phyloP scores from a whole-genome alignment of 2,113 vertebrate species.

The Pseudorhombus dupliciocellatus region DNA sequence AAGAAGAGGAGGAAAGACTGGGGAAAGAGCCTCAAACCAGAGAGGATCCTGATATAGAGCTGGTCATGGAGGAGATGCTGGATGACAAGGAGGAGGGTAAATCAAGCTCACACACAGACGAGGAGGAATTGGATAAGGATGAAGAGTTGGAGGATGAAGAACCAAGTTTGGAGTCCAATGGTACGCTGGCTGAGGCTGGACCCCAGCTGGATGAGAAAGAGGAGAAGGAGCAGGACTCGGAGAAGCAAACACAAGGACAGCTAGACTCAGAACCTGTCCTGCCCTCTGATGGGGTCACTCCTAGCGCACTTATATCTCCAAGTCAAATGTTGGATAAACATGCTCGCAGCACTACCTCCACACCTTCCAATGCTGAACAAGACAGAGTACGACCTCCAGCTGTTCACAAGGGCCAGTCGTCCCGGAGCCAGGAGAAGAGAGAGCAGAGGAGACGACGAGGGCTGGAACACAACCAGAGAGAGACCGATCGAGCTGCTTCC shows the following conservation, averaged over 20 bases:
- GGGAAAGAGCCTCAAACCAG: slow-evolving; percentile 64
- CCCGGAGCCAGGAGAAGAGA: slow-evolving; percentile 88
- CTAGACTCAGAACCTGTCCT: slow-evolving; percentile 7
- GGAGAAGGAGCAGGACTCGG: slow-evolving; percentile 26
- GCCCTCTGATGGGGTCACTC: slow-evolving; percentile 15
- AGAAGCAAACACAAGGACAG: slow-evolving; percentile 46
- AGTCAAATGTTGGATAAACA: slow-evolving; percentile 6
- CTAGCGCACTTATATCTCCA: slow-evolving; percentile 3
- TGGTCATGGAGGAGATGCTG: slow-evolving; percentile 60
- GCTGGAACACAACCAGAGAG: slow-evolving; percentile 90
- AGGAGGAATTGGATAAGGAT: slow-evolving; percentile 22
- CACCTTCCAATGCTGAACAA: slow-evolving; percentile 27
- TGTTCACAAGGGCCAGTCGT: slow-evolving; percentile 29
- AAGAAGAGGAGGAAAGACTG: slow-evolving; percentile 39
- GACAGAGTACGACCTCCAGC: slow-evolving; percentile 24
- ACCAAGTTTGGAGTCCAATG: slow-evolving; percentile 25
- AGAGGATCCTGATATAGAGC: slow-evolving; percentile 73
- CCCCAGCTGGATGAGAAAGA: slow-evolving; percentile 56
- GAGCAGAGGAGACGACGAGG: slow-evolving; percentile 90
- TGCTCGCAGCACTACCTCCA: background rate
- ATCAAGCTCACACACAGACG: slow-evolving; percentile 20
- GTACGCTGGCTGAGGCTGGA: slow-evolving; percentile 70
- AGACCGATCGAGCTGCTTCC: slow-evolving; percentile 83
- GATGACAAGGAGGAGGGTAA: slow-evolving; percentile 31
- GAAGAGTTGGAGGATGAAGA: slow-evolving; percentile 38